A percentile compares a stretch with the other conserved stretches of the same genome.
Evolutionary conservation across 53 echinoderm and acorn worm genomes (phyloP).

Genomic region (Echinometra lucunter): DNA sequence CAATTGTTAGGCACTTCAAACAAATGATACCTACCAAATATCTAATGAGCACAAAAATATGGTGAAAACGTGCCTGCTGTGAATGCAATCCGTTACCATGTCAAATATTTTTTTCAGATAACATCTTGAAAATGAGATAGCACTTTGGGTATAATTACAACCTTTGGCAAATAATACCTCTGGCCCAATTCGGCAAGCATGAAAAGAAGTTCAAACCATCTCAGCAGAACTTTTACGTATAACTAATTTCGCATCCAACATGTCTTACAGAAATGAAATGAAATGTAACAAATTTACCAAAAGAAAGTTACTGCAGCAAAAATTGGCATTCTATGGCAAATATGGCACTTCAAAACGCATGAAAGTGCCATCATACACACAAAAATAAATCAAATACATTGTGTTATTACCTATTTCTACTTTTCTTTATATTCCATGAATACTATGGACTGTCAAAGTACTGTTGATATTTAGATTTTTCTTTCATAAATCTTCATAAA

Average conservation of each 20-base stretch:
- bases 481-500: too few relatives aligned
- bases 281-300: too few relatives aligned
- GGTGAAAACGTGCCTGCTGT: neutral
- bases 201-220: neutral
- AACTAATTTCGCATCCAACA: neutral
- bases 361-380: neutral
- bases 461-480: too few relatives aligned
- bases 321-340: neutral
- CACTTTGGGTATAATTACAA: neutral
- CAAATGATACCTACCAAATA: too few relatives aligned
- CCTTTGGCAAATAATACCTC: neutral
- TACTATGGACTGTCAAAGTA: too few relatives aligned
- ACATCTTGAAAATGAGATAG: neutral
- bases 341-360: neutral
- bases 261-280: neutral
- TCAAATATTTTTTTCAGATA: too few relatives aligned
- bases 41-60: neutral
- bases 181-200: neutral
- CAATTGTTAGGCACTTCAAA: too few relatives aligned
- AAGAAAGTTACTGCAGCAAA: too few relatives aligned
- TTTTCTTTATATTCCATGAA: too few relatives aligned
- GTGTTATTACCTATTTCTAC: too few relatives aligned
- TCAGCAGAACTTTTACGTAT: neutral
- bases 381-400: neutral
- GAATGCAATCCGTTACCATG: neutral